Conservation (phyloP, 2,888 invertebrate genomes). For the Trachelus tabidus region DNA sequence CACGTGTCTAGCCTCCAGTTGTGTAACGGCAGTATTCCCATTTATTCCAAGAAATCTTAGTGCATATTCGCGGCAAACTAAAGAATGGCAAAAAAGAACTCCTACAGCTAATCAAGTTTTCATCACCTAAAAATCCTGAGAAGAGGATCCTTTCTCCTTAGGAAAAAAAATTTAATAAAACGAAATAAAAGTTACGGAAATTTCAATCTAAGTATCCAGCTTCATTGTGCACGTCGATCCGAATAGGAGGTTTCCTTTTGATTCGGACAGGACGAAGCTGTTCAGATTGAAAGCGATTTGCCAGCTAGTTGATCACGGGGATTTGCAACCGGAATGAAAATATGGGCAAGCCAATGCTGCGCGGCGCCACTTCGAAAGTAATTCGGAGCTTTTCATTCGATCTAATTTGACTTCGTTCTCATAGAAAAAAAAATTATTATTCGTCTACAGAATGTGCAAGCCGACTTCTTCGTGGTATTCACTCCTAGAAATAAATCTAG, state of each 20-base stretch:
- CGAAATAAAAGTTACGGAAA: slow-evolving; percentile 17
- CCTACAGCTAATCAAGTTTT: background rate
- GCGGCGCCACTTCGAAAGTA: background rate
- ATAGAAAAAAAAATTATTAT: background rate
- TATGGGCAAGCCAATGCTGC: slow-evolving; percentile 13
- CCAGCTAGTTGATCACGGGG: slow-evolving; percentile 15
- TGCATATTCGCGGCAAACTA: background rate
- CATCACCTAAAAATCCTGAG: background rate
- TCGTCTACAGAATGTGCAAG: background rate
- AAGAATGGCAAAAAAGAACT: background rate
- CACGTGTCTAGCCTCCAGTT: background rate
- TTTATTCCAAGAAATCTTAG: background rate
- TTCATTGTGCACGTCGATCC: slow-evolving; percentile 25
- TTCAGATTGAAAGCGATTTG: slow-evolving; percentile 20
- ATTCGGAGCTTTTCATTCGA: background rate
- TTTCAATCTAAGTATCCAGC: slow-evolving; percentile 21
- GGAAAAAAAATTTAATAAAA: slow-evolving; percentile 26
- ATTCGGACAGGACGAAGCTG: background rate
- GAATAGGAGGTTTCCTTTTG: background rate
- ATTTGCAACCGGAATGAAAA: slow-evolving; percentile 25
- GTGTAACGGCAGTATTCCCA: background rate
- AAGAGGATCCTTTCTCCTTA: slow-evolving; percentile 10
- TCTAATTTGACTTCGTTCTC: background rate
- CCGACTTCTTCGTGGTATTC: background rate
- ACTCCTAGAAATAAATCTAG: background rate